Conservation (phyloP, 64 coral and sea anemone genomes). For the Stichodactyla helianthus region DNA sequence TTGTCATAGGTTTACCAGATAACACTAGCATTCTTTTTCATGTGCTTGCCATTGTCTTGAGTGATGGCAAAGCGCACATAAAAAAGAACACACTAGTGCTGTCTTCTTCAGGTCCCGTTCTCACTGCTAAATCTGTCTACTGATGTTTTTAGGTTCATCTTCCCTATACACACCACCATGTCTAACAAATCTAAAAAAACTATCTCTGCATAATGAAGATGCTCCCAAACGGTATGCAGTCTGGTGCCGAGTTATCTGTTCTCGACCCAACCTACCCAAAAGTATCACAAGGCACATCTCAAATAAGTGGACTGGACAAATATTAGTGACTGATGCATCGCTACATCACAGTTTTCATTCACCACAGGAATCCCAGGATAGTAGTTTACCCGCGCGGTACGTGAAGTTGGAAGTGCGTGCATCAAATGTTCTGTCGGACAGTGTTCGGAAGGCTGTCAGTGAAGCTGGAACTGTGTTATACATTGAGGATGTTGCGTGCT, state of each 20-base stretch:
- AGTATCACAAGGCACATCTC: not conserved
- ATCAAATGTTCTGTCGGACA: constrained; percentile 1
- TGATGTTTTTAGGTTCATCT: not conserved
- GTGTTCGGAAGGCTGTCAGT: not conserved
- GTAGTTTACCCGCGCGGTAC: not conserved
- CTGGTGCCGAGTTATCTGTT: constrained; percentile 21
- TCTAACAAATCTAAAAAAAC: not conserved
- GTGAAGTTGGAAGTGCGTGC: constrained; percentile 5
- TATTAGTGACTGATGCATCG: constrained; percentile 19
- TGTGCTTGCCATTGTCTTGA: no score
- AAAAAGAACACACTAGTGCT: no score
- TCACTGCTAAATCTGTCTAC: no score
- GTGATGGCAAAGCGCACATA: no score
- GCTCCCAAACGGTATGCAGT: not conserved
- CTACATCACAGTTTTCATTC: not conserved
- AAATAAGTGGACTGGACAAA: constrained; percentile 3
- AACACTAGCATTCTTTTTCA: no score
- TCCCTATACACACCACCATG: not conserved
- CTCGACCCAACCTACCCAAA: not conserved
- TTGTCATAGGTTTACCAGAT: no score
- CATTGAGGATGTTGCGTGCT: not conserved
- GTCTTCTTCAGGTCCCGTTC: no score
- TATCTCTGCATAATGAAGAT: not conserved
- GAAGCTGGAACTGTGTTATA: constrained; percentile 14
- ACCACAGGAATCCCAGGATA: not conserved